These are phyloP conservation scores for Timema podura DNA, from an alignment of 2,888 invertebrate species.

Conservation along the genomic window DNA sequence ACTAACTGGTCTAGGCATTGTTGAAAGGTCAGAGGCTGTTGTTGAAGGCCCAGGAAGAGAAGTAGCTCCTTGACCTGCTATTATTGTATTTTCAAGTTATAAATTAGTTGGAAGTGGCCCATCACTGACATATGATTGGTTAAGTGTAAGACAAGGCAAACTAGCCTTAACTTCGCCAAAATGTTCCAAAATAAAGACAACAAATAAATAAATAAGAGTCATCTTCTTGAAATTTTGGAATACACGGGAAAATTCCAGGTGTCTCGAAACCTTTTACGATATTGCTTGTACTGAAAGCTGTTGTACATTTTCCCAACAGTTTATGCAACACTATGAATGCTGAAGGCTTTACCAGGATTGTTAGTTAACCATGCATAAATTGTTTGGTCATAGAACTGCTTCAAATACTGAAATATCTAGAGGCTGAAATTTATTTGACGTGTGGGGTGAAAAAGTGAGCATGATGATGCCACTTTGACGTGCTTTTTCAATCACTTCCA, in stretches of 20 bases:
- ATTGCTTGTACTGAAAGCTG: slow-evolving; percentile 23
- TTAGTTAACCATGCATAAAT: too few relatives aligned
- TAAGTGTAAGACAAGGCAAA: too few relatives aligned
- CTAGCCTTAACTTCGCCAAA: too few relatives aligned
- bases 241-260: slow-evolving; percentile 23
- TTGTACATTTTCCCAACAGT: slow-evolving; percentile 22
- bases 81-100: too few relatives aligned
- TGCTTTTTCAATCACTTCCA: neutral
- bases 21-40: too few relatives aligned
- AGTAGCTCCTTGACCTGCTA: too few relatives aligned
- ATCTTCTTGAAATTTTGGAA: neutral
- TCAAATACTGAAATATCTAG: too few relatives aligned
- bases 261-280: slow-evolving; percentile 24
- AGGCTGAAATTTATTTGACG: slow-evolving; percentile 7
- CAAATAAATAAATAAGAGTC: too few relatives aligned
- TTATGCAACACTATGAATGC: slow-evolving; percentile 26
- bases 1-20: too few relatives aligned
- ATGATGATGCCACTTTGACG: neutral
- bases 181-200: too few relatives aligned
- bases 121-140: neutral
- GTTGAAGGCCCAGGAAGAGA: too few relatives aligned
- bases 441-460: slow-evolving; percentile 11
- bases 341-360: slow-evolving; percentile 22
- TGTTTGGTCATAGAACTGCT: too few relatives aligned
- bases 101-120: neutral